Evolutionary conservation across 1,140 invertebrate species (phyloP), one percentile per base, ranked within the genome.

Genomic region (Caerostris extrusa): DNA sequence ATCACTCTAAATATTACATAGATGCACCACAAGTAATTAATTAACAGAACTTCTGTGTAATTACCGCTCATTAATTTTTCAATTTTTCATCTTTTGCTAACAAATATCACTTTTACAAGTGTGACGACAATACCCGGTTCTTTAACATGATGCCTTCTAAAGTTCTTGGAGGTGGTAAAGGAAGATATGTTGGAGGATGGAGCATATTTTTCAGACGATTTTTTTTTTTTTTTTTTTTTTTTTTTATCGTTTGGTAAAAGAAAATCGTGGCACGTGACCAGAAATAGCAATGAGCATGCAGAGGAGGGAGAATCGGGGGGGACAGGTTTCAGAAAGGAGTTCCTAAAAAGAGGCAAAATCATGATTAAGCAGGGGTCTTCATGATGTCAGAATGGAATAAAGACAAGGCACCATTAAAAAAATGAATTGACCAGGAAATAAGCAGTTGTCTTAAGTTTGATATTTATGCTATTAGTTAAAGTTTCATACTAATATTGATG

Each of bases 101-200:
- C 81, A 83, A 77, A 77, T 34, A 77, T 50, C 69, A 34, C 69
- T 77, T 77, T 53, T 77, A 83, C 81, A 83, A 83, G 81, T 58
- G 81, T n/a, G 81, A 56, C 81, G 81, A 83, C 81, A 83, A 55
- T 58, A 58, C 55, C 53, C 14, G 53, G 5, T n/a, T 12, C 34
- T 53, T 50, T 77, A 50, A 83, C 53, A 8, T 57, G 53, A 83
- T 5, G 7, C n/a, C n/a, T n/a, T n/a, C n/a, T n/a, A n/a, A n/a
- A n/a, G n/a, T n/a, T n/a, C n/a, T n/a, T n/a, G n/a, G n/a, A n/a
- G n/a, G n/a, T n/a, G n/a, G n/a, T n/a, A n/a, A n/a, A n/a, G 5
- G 19, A 5, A 34, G 10, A 61, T 61, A 8, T 77, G 69, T 77
- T 77, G 53, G 81, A 17, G 56, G 55, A 50, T 3, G 69, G 14